These are phyloP conservation scores for Pangasius djambal DNA, from an alignment of 2,797 vertebrate genomes.

Conservation along the genomic window DNA sequence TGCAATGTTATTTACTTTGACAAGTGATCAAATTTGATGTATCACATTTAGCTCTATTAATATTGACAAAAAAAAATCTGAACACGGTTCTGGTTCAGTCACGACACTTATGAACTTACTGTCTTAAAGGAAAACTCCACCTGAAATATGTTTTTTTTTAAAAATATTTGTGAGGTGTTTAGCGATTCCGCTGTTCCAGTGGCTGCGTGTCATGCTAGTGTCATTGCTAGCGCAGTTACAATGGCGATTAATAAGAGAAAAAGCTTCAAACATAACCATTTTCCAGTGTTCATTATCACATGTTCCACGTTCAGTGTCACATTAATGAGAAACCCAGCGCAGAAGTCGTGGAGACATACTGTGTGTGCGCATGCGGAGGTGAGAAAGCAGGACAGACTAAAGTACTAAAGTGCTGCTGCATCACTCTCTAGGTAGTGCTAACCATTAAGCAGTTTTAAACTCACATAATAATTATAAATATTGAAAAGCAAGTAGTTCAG, in stretches of 20 bases:
- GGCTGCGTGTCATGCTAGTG: background rate
- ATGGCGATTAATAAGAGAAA: background rate
- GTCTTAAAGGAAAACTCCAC: background rate
- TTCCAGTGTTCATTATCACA: background rate
- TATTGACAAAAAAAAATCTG: background rate
- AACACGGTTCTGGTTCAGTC: background rate
- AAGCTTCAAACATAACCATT: background rate
- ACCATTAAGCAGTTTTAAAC: background rate
- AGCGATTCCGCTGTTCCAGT: background rate
- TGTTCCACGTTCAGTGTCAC: background rate
- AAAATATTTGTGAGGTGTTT: background rate
- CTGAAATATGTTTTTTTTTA: background rate
- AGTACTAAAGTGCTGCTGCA: background rate
- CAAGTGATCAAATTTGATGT: background rate
- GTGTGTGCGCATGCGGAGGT: background rate
- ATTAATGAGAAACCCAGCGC: background rate
- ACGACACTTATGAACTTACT: background rate
- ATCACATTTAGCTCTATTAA: background rate
- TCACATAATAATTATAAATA: background rate
- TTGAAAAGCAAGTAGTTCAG: background rate
- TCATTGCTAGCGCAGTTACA: background rate
- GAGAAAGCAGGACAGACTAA: background rate
- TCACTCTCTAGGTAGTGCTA: background rate
- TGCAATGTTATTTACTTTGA: background rate
- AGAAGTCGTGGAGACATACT: no score